Evolutionary conservation across 2,113 vertebrate genomes (phyloP).

Genomic region (Stomatorhinus ivindoensis): DNA sequence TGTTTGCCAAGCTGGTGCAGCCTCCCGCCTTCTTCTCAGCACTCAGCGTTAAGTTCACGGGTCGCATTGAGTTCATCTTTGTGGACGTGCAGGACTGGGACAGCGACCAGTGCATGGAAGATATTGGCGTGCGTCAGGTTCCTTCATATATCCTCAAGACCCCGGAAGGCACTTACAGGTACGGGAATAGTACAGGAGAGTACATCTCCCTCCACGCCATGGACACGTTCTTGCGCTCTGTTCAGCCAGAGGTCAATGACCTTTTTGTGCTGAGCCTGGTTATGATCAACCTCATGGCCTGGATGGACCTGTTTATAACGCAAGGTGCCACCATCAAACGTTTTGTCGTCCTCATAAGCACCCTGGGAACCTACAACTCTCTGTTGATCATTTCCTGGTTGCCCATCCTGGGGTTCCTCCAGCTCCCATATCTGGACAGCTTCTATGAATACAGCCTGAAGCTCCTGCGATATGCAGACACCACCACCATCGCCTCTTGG

Average conservation of each 20-base stretch:
- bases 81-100: conserved; percentile 86
- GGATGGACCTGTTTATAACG: conserved; percentile 98
- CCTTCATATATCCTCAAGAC: conserved; percentile 91
- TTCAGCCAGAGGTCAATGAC: conserved; percentile 96
- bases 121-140: conserved; percentile 73
- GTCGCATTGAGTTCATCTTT: conserved; percentile 94
- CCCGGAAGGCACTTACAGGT: conserved; percentile 90
- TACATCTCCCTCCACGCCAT: conserved; percentile 87
- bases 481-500: conserved; percentile 84
- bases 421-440: conserved; percentile 85
- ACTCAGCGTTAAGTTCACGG: conserved; percentile 93
- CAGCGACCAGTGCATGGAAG: conserved; percentile 69
- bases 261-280: conserved; percentile 91
- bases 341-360: conserved; percentile 95
- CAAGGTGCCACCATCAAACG: conserved; percentile 94
- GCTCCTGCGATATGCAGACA: conserved; percentile 87
- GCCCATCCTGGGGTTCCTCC: conserved; percentile 89
- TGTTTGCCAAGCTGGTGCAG: conserved; percentile 83
- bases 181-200: conserved; percentile 87
- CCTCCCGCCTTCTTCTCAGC: conserved; percentile 92
- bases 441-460: conserved; percentile 93
- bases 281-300: conserved; percentile 92
- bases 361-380: conserved; percentile 94
- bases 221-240: conserved; percentile 87
- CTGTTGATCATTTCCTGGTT: conserved; percentile 93